Conservation (phyloP, 2,888 invertebrate genomes). For the Scaptomyza tumidula region DNA sequence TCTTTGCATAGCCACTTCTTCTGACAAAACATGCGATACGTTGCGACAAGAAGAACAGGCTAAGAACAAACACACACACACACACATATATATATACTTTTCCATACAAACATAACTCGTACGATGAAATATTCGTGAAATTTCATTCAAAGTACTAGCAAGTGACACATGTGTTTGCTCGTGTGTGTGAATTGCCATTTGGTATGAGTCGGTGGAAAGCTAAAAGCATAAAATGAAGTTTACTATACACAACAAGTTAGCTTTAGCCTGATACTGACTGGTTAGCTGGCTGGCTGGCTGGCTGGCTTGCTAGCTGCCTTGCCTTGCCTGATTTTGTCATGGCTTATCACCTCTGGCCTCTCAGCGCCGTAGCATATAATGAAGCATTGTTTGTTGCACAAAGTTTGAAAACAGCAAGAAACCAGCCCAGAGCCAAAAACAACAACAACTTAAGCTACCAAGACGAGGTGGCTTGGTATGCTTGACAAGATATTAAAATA, state of each 20-base stretch:
- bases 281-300: slow-evolving; percentile 3
- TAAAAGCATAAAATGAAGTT: slow-evolving; percentile 75
- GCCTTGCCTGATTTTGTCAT: slow-evolving; percentile 63
- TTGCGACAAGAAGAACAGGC: slow-evolving; percentile 54
- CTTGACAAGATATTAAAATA: slow-evolving; percentile 74
- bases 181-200: slow-evolving; percentile 24
- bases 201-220: slow-evolving; percentile 41
- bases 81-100: slow-evolving; percentile 17
- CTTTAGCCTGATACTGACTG: slow-evolving; percentile 21
- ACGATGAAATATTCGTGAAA: slow-evolving; percentile 76
- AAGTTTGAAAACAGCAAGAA: slow-evolving; percentile 66
- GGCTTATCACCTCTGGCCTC: slow-evolving; percentile 78
- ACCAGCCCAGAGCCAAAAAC: slow-evolving; percentile 49
- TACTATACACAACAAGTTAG: slow-evolving; percentile 68
- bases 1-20: slow-evolving; percentile 72
- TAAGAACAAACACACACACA: slow-evolving; percentile 16
- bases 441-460: slow-evolving; percentile 26
- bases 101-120: slow-evolving; percentile 55
- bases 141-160: slow-evolving; percentile 75
- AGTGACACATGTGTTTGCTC: slow-evolving; percentile 44
- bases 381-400: slow-evolving; percentile 79
- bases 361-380: slow-evolving; percentile 68
- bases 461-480: slow-evolving; percentile 16
- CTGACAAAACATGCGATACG: slow-evolving; percentile 76
- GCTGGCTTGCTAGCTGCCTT: not conserved